Percentiles rank a stretch among this genome's conserved stretches.
phyloP scores from a whole-genome alignment of 2,797 vertebrate species.

The Atherinosoma microstoma region DNA sequence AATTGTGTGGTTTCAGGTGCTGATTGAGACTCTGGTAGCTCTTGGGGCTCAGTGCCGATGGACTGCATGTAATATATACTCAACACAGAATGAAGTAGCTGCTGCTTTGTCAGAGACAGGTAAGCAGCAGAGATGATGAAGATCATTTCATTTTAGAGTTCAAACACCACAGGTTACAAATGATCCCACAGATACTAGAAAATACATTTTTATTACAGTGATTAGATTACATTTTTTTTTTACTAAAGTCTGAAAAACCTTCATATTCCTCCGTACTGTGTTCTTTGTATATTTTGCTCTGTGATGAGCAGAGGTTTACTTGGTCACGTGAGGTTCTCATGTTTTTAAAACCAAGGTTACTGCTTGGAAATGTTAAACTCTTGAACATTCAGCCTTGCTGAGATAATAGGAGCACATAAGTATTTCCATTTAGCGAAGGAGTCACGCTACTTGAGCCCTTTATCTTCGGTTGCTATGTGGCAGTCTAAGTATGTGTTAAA shows the following conservation, averaged over 20 bases:
- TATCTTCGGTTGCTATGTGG: slow-evolving; percentile 66
- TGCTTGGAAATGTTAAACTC: slow-evolving; percentile 44
- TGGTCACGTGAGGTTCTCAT: neutral
- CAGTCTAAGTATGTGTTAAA: slow-evolving; percentile 40
- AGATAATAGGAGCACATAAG: slow-evolving; percentile 39
- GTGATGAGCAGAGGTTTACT: slow-evolving; percentile 6
- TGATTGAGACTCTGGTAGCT: slow-evolving; percentile 91
- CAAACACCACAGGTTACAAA: neutral
- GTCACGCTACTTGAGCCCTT: slow-evolving; percentile 30
- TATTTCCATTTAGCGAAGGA: slow-evolving; percentile 47
- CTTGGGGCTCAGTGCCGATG: slow-evolving; percentile 95
- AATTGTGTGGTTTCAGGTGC: slow-evolving; percentile 58
- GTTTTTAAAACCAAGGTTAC: slow-evolving; percentile 36
- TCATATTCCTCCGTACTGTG: neutral
- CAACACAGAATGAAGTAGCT: slow-evolving; percentile 95
- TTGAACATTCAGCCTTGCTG: slow-evolving; percentile 23
- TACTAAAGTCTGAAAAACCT: neutral
- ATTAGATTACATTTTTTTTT: neutral
- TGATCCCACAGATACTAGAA: neutral
- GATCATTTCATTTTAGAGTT: neutral
- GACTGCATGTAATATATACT: slow-evolving; percentile 97
- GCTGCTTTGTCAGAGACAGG: slow-evolving; percentile 92
- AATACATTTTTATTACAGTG: neutral
- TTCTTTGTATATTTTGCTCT: slow-evolving; percentile 3
- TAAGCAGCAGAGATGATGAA: slow-evolving; percentile 64